A percentile compares a stretch with the other conserved stretches of the same genome.
Evolutionary conservation across 2,113 vertebrate genomes (phyloP).

Genomic region (Sorex fumeus): DNA sequence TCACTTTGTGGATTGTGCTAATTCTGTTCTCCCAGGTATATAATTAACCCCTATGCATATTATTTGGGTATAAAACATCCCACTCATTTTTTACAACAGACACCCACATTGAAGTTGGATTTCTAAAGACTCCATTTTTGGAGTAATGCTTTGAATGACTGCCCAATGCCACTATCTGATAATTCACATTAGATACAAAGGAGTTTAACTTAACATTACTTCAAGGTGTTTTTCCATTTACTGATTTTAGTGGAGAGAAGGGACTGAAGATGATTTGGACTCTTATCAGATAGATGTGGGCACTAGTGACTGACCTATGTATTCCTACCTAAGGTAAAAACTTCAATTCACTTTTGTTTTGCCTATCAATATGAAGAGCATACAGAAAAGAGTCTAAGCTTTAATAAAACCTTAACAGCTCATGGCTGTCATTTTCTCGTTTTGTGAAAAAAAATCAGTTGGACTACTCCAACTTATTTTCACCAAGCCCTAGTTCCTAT

Average conservation of each 20-base stretch:
- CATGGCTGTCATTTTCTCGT: conserved; percentile 43
- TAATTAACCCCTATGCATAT: background rate
- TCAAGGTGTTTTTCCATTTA: background rate
- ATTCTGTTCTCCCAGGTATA: background rate
- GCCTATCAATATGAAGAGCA: background rate
- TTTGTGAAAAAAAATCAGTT: conserved; percentile 52
- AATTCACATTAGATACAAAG: conserved; percentile 29
- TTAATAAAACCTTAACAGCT: conserved; percentile 41
- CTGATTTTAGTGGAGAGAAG: background rate
- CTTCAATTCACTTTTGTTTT: conserved; percentile 47
- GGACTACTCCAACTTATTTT: conserved; percentile 3
- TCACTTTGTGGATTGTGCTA: background rate
- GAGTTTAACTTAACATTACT: background rate
- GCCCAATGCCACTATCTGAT: conserved; percentile 19
- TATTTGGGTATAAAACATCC: background rate
- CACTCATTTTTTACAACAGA: background rate
- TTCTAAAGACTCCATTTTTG: conserved; percentile 29
- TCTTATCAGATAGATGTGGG: background rate
- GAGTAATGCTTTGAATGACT: conserved; percentile 47
- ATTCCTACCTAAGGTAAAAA: background rate
- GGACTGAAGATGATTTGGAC: background rate
- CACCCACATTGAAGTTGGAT: background rate
- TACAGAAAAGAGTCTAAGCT: background rate
- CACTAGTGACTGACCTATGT: background rate
- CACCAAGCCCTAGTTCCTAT: conserved; percentile 14